Conservation (phyloP, 2,113 vertebrate genomes). For the Nycticorax nycticorax region DNA sequence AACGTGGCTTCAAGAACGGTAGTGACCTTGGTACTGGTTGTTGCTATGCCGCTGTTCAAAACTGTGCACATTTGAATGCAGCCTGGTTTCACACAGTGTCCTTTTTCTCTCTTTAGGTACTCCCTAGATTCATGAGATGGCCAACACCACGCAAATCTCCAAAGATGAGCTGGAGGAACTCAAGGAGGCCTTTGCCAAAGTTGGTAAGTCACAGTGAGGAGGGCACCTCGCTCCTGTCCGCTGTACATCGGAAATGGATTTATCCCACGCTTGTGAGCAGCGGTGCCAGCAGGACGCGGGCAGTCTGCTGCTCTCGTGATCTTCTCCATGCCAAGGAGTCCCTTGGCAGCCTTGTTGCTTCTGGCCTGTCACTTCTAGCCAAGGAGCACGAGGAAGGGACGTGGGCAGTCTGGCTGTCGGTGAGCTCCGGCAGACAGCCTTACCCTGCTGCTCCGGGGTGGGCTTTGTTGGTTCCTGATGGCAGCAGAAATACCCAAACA, state of each 20-base stretch:
- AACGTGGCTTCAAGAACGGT: neutral
- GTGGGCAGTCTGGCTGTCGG: neutral
- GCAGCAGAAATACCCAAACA: neutral
- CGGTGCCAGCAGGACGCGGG: neutral
- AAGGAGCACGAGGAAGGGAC: neutral
- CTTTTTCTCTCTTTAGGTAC: conserved; percentile 55
- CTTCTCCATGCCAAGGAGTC: neutral
- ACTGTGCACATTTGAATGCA: neutral
- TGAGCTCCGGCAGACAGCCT: neutral
- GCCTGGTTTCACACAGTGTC: neutral
- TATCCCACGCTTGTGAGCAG: neutral
- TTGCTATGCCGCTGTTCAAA: neutral
- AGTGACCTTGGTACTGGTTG: neutral
- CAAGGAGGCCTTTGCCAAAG: conserved; percentile 88
- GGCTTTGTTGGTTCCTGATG: neutral
- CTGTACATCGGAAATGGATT: neutral
- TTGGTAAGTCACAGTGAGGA: conserved; percentile 80
- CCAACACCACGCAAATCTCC: conserved; percentile 84
- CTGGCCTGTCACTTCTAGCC: neutral
- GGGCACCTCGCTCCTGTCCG: neutral
- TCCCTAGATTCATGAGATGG: conserved; percentile 81
- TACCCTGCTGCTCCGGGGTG: neutral
- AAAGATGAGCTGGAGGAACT: conserved; percentile 95
- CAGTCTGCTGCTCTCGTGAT: neutral
- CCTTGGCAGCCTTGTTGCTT: neutral